Base-by-base conservation (phyloP, 2,888 invertebrate genomes). In the Eumacrocentrus americanus region DNA sequence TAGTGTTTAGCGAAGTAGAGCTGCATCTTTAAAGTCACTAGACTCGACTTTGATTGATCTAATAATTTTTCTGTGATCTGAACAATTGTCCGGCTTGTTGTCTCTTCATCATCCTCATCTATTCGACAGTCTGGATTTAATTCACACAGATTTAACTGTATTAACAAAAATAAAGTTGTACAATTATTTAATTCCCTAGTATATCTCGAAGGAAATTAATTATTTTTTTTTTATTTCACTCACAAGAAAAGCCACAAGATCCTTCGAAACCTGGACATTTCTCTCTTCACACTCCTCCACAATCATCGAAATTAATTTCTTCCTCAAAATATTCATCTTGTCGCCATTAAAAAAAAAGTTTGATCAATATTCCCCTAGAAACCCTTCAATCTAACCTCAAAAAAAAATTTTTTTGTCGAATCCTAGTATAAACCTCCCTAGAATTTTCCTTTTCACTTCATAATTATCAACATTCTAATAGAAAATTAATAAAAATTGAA, bases 1-100 rank as follows among this genome's bases (percentile, higher is more conserved):
- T 86, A 86, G 73, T 85, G 85, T 11, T 83, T 84, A 23, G 82
- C 82, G 68, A 88, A 86, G 60, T 85, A 83, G 61, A 85, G 83
- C 70, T 90, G 89, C 81, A 88, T 87, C 76, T 86, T 87, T 3
- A 89, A 68, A 0, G 86, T 85, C 57, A 84, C 82, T 51, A 88
- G 75, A 38, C 84, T 81, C 0, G 82, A 78, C 29, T 75, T 75
- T 6, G 69, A 62, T 65, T 80, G 72, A 11, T 78, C 70, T 3
- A 66, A 58, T 40, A 81, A 67, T 66, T 72, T 78, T 35, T 73
- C 63, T n/a, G 67, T 67, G 29, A 80, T 68, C 1, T 63, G 58
- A 16, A 62, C 55, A 38, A 61, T 67, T 18, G 62, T 59, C 29
- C 70, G 65, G 34, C 68, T 65, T 23, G 51, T 60, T 52, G 65